A percentile compares a stretch with the other conserved stretches of the same genome.
phyloP scores from a whole-genome alignment of 2,113 vertebrate genomes.

The Dromas ardeola region DNA sequence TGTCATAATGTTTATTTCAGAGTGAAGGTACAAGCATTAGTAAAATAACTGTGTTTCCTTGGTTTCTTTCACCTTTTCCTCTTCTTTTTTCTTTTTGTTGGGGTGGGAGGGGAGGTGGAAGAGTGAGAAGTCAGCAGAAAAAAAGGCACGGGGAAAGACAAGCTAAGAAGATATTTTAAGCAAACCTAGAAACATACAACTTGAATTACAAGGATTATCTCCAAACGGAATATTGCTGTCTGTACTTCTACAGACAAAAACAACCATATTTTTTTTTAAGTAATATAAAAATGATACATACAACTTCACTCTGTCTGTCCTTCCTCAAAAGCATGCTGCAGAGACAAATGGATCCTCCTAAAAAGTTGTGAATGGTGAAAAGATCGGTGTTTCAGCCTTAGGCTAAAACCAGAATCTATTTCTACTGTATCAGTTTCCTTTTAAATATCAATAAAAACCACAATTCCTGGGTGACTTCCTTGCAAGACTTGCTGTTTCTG shows the following conservation, averaged over 20 bases:
- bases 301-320: neutral
- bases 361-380: conserved; percentile 2
- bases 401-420: neutral
- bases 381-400: neutral
- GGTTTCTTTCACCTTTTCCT: neutral
- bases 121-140: neutral
- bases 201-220: neutral
- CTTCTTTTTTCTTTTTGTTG: neutral
- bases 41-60: neutral
- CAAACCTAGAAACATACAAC: neutral
- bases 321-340: neutral
- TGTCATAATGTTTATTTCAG: neutral
- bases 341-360: neutral
- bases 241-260: neutral
- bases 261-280: neutral
- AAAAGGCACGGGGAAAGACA: neutral
- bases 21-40: neutral
- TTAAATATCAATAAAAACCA: conserved; percentile 17
- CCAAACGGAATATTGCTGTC: neutral
- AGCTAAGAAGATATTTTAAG: neutral
- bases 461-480: neutral
- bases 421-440: neutral
- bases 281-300: neutral
- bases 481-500: neutral
- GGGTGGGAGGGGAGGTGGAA: neutral